Conservation (phyloP, 2,797 vertebrate genomes). For the Silurus lanzhouensis region DNA sequence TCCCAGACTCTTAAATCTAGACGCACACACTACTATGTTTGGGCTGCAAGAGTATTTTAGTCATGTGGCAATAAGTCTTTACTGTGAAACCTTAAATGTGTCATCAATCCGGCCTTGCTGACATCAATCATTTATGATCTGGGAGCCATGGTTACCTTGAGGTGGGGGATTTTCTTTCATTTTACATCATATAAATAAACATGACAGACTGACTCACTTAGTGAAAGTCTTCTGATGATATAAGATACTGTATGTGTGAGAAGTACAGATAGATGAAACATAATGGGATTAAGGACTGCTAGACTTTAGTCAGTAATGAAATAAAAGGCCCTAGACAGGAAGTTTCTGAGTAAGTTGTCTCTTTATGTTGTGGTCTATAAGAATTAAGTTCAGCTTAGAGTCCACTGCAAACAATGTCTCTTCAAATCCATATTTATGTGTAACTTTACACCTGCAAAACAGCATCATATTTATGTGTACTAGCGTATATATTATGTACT, state of each 20-base stretch:
- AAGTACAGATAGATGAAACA: slow-evolving; percentile 45
- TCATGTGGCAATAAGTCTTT: not conserved
- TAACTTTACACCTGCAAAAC: slow-evolving; percentile 1
- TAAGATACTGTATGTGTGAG: slow-evolving; percentile 38
- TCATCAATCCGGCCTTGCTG: slow-evolving; percentile 17
- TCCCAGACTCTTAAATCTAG: not conserved
- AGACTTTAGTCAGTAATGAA: slow-evolving; percentile 10
- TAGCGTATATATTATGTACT: not conserved
- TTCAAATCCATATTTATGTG: slow-evolving; percentile 3
- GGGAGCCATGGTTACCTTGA: slow-evolving; percentile 39
- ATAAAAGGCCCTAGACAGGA: slow-evolving; percentile 23
- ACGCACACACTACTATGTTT: not conserved
- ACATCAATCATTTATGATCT: slow-evolving; percentile 31
- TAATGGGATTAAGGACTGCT: slow-evolving; percentile 12
- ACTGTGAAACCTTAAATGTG: slow-evolving; percentile 27
- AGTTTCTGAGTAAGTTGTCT: not conserved
- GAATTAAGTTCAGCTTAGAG: slow-evolving; percentile 1
- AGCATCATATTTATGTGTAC: slow-evolving; percentile 6
- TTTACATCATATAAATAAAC: slow-evolving; percentile 35
- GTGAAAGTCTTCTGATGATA: slow-evolving; percentile 46
- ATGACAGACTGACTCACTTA: slow-evolving; percentile 49
- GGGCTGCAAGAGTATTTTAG: not conserved
- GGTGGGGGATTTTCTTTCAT: slow-evolving; percentile 54
- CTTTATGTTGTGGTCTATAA: not conserved
- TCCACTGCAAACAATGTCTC: not conserved